These are phyloP conservation scores for Acipenser ruthenus DNA, from an alignment of 2,797 vertebrate genomes.

Conservation along the genomic window DNA sequence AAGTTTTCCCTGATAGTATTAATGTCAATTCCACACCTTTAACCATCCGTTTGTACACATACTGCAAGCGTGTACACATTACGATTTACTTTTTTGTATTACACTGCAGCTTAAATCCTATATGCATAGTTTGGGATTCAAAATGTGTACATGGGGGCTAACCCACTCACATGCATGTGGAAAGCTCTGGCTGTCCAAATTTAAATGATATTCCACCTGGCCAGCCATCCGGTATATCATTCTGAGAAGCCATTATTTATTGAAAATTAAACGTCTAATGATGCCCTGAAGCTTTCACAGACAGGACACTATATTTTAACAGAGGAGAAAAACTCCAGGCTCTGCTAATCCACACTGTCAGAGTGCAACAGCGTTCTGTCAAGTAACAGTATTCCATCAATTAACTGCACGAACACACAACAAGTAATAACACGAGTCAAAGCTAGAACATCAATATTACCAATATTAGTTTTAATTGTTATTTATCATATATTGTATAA, in stretches of 20 bases:
- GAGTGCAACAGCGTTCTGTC: constrained; percentile 15
- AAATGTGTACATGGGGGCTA: constrained; percentile 23
- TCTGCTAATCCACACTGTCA: constrained; percentile 4
- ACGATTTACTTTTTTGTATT: too few relatives aligned
- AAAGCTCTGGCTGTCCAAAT: constrained; percentile 35
- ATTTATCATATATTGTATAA: too few relatives aligned
- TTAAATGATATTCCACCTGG: constrained; percentile 45
- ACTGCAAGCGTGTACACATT: too few relatives aligned
- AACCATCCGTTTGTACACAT: too few relatives aligned
- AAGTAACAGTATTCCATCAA: constrained; percentile 5
- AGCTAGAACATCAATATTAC: too few relatives aligned
- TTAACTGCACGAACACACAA: constrained; percentile 2
- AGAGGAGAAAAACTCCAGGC: constrained; percentile 28
- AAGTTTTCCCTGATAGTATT: too few relatives aligned
- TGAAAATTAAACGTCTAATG: constrained; percentile 46
- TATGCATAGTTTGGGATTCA: constrained; percentile 29
- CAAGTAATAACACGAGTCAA: too few relatives aligned
- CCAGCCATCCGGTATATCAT: constrained; percentile 41
- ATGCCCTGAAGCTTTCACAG: constrained; percentile 38
- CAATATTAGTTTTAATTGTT: too few relatives aligned
- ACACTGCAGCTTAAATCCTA: too few relatives aligned
- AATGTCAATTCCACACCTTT: too few relatives aligned
- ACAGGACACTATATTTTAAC: constrained; percentile 27
- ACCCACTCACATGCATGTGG: constrained; percentile 37
- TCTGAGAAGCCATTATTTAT: constrained; percentile 43